phyloP scores from a whole-genome alignment of 2,797 vertebrate species.

The Artibeus lituratus region DNA sequence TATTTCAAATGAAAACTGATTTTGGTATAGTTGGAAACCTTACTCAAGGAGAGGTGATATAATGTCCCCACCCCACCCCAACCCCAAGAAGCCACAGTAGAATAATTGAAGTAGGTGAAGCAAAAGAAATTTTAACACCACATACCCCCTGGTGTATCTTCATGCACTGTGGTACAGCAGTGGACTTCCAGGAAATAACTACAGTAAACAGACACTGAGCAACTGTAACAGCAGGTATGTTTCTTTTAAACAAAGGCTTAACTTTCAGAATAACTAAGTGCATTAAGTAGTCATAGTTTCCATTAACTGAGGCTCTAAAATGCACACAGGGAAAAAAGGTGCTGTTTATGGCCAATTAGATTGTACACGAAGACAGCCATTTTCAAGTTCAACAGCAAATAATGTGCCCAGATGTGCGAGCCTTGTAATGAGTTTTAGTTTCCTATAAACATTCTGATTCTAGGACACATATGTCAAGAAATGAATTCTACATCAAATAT shows the following conservation, averaged over 20 bases:
- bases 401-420: not conserved
- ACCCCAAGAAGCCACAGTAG: not conserved
- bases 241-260: slow-evolving; percentile 39
- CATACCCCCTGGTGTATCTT: not conserved
- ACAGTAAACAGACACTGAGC: not conserved
- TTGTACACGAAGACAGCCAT: not conserved
- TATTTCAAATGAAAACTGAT: slow-evolving; percentile 15
- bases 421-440: not conserved
- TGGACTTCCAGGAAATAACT: not conserved
- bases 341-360: not conserved
- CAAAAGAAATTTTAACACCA: not conserved
- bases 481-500: not conserved
- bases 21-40: not conserved
- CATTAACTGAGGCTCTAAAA: not conserved
- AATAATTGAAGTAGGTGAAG: not conserved
- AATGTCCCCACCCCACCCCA: not conserved
- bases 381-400: slow-evolving; percentile 23
- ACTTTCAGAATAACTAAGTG: not conserved
- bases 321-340: not conserved
- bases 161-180: not conserved
- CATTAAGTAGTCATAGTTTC: not conserved
- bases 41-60: not conserved
- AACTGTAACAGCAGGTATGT: not conserved
- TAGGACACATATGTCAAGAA: not conserved
- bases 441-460: not conserved